Percentiles rank a stretch among this genome's conserved stretches.
Evolutionary conservation across 2,888 invertebrate species (phyloP).

Genomic region (Chymomyza procnemis): DNA sequence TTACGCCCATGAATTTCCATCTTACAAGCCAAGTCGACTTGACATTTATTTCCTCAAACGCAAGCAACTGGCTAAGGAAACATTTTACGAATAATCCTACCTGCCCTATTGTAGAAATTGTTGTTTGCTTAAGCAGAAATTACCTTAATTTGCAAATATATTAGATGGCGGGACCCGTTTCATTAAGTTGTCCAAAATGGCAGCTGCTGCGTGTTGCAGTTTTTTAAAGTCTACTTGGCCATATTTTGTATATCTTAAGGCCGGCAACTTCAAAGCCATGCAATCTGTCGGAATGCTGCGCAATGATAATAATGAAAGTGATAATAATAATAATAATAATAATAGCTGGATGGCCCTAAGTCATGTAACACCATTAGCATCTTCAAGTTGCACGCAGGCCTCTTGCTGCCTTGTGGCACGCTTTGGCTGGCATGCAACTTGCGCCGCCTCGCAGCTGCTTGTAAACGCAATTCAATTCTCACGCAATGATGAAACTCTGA

Average conservation of each 20-base stretch:
- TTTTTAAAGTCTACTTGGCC: conserved; percentile 21
- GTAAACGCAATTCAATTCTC: conserved; percentile 63
- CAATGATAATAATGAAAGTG: conserved; percentile 29
- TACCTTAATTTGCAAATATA: conserved; percentile 27
- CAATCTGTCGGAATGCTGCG: background rate
- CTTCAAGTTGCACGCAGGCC: conserved; percentile 18
- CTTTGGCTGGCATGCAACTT: background rate
- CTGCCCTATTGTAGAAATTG: no score
- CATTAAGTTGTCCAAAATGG: conserved; percentile 23
- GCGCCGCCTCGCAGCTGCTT: background rate
- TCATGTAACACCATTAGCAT: conserved; percentile 59
- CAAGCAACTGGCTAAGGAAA: background rate
- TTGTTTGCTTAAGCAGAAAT: background rate
- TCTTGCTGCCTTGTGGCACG: conserved; percentile 7
- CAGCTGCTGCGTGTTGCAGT: background rate
- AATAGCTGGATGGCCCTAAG: conserved; percentile 49
- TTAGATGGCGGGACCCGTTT: conserved; percentile 27
- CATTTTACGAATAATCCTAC: background rate
- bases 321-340: conserved; percentile 44
- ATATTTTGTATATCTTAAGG: conserved; percentile 14
- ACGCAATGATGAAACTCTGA: conserved; percentile 23
- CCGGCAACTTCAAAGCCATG: conserved; percentile 6
- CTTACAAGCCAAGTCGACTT: background rate
- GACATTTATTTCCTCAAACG: background rate
- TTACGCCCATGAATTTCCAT: background rate